These are phyloP conservation scores for Eumacrocentrus americanus DNA, from an alignment of 2,888 invertebrate genomes.

Conservation along the genomic window DNA sequence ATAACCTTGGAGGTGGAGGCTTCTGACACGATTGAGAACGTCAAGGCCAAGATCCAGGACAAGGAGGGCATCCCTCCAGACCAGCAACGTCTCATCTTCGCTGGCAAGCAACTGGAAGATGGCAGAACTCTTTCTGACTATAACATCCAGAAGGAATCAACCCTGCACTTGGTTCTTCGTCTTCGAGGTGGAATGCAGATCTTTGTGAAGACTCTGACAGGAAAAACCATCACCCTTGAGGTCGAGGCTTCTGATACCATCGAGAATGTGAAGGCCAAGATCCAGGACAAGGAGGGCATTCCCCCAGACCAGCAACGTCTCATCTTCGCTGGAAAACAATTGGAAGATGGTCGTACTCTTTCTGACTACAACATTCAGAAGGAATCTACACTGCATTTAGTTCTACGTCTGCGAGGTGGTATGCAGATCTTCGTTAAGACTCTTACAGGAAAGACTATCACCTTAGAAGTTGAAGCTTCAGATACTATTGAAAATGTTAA, in stretches of 20 bases:
- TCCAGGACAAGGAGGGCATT: constrained; percentile 64
- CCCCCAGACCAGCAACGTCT: constrained; percentile 65
- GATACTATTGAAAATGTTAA: constrained; percentile 70
- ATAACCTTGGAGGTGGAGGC: constrained; percentile 4
- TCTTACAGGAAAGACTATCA: constrained; percentile 67
- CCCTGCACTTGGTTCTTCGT: no score
- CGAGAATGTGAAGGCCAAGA: constrained; percentile 63
- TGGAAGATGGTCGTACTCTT: constrained; percentile 54
- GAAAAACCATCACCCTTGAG: constrained; percentile 64
- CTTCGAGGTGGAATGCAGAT: constrained; percentile 68
- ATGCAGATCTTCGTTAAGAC: constrained; percentile 73
- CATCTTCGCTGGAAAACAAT: constrained; percentile 64
- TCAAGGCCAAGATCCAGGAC: no score
- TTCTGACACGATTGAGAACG: no score
- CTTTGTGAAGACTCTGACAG: constrained; percentile 66
- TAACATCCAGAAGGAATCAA: no score
- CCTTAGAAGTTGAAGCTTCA: constrained; percentile 66
- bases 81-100: no score
- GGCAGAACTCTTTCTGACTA: constrained; percentile 64
- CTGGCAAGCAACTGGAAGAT: constrained; percentile 65
- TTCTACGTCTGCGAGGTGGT: constrained; percentile 68
- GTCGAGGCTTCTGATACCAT: constrained; percentile 65
- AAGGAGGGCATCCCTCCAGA: no score
- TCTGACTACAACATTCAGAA: constrained; percentile 48
- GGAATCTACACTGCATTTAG: constrained; percentile 66